These are phyloP conservation scores for Machimus atricapillus DNA, from an alignment of 2,888 invertebrate genomes.

Conservation along the genomic window DNA sequence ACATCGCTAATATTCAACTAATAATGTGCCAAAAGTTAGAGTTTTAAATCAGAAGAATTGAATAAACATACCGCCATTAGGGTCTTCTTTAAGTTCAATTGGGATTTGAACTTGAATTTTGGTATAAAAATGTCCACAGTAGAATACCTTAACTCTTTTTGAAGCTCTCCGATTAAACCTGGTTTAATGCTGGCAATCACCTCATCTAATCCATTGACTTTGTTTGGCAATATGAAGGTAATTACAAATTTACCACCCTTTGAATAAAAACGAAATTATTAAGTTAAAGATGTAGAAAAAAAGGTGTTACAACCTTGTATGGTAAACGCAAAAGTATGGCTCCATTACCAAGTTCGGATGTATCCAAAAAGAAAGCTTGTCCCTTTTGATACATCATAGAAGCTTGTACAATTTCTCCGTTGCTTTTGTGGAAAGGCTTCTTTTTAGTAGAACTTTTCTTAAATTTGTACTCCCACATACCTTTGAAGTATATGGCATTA, in stretches of 20 bases:
- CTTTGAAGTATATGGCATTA: background rate
- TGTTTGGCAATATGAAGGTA: background rate
- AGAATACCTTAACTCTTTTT: background rate
- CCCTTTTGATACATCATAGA: background rate
- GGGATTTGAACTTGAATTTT: background rate
- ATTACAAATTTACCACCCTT: background rate
- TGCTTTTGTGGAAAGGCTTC: background rate
- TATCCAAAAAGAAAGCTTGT: background rate
- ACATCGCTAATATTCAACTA: background rate
- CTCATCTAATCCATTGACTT: background rate
- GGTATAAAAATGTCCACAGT: background rate
- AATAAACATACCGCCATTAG: background rate
- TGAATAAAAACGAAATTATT: background rate
- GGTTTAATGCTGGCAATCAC: background rate
- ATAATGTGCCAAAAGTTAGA: background rate
- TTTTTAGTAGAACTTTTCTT: background rate
- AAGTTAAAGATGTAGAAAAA: background rate
- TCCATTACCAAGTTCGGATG: background rate
- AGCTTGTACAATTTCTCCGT: background rate
- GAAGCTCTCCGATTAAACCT: background rate
- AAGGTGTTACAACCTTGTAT: background rate
- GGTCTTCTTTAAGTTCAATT: background rate
- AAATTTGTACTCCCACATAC: background rate
- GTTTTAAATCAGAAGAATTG: background rate
- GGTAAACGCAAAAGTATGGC: background rate